Base-by-base conservation (phyloP, 2,888 invertebrate species). In the Neocrepidodera transversa region DNA sequence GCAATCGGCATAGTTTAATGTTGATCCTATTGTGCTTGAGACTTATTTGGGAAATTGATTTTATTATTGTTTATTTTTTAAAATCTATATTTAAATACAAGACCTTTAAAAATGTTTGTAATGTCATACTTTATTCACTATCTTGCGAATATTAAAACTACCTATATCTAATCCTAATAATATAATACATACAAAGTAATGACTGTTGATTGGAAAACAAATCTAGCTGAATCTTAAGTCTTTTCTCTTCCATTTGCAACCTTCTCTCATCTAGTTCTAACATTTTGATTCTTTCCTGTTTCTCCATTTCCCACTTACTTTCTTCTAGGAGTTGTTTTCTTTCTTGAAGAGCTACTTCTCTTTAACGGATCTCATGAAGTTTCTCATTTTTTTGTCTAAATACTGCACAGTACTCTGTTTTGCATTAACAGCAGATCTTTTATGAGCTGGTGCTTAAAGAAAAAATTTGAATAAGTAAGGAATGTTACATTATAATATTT, bases 301-400 rank as follows among this genome's bases (percentile, higher is more conserved):
- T 30, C 14, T 56, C 55, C 13, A 56, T 17, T 30, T 56, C 55
- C 38, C 36, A 40, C 11, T 56, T 23, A n/a, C 16, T 42, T 42
- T 56, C 55, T n/a, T 40, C 18, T 30, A 42, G 20, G 2, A 7
- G 14, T n/a, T 49, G 55, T 28, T 56, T 40, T 38, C 48, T 56
- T 17, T 55, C 55, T 48, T 47, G 26, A 28, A 56, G 49, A n/a
- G 2, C 17, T 20, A 56, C 11, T 40, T 56, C 49, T 48, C 48
- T 47, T 13, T 13, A 28, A 26, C 40, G 40, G n/a, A 56, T 26
- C 30, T 56, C 48, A 40, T 40, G 11, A 16, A 40, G 18, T 42
- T 13, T 56, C n/a, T 56, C 48, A 56, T 48, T 47, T 55, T 55
- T 8, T 51, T 40, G n/a, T 38, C 51, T 16, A 40, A 40, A 51